Evolutionary conservation across 2,888 invertebrate species (phyloP).

Genomic region (Lamproptera curius): DNA sequence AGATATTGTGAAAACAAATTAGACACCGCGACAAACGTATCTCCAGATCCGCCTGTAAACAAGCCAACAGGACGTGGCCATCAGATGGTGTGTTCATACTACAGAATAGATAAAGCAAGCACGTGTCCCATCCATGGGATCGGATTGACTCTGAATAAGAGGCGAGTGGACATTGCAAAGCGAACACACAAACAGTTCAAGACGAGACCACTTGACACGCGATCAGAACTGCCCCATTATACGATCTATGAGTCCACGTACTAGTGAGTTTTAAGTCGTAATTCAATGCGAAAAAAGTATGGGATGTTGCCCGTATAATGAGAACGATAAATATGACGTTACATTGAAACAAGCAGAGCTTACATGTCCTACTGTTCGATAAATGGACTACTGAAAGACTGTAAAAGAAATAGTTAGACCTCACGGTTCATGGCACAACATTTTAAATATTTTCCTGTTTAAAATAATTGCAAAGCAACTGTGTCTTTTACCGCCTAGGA

Average conservation of each 20-base stretch:
- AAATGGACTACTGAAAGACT: too few relatives aligned
- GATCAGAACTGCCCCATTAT: slow-evolving; percentile 12
- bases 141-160: slow-evolving; percentile 33
- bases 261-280: not conserved
- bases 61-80: not conserved
- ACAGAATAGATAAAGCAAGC: slow-evolving; percentile 9
- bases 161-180: slow-evolving; percentile 32
- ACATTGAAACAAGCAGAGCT: too few relatives aligned
- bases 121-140: slow-evolving; percentile 8
- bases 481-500: too few relatives aligned
- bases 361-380: too few relatives aligned
- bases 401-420: too few relatives aligned
- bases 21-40: too few relatives aligned
- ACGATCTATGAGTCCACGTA: not conserved
- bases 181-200: slow-evolving; percentile 11
- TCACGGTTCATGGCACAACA: too few relatives aligned
- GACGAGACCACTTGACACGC: slow-evolving; percentile 1
- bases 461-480: too few relatives aligned
- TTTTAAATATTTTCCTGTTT: too few relatives aligned
- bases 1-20: too few relatives aligned
- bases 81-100: not conserved
- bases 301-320: not conserved
- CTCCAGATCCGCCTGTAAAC: not conserved
- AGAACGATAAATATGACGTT: not conserved
- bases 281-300: not conserved